phyloP scores from a whole-genome alignment of 2,888 invertebrate species.

The Diarsia dahlii region DNA sequence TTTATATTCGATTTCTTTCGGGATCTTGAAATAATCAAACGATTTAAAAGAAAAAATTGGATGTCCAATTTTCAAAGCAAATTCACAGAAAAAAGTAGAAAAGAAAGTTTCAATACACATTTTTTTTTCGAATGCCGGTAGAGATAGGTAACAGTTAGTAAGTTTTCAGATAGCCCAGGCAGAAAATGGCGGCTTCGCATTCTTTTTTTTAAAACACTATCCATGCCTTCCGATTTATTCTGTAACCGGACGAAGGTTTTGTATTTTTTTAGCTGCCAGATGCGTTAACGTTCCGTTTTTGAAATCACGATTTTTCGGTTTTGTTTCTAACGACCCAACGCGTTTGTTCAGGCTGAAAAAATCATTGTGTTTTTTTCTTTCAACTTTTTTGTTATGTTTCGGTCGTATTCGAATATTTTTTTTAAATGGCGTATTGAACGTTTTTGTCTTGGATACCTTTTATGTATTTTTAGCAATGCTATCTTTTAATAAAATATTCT shows the following conservation, averaged over 20 bases:
- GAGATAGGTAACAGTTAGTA: neutral
- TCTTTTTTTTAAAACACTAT: slow-evolving; percentile 47
- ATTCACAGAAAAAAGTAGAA: neutral
- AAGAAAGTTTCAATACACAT: neutral
- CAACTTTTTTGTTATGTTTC: slow-evolving; percentile 2
- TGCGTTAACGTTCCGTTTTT: slow-evolving; percentile 53
- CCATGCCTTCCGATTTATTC: slow-evolving; percentile 50
- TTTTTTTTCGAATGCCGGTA: neutral
- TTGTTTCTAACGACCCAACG: slow-evolving; percentile 47
- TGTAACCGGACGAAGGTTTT: slow-evolving; percentile 56
- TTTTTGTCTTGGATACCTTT: neutral
- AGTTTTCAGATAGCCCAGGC: neutral
- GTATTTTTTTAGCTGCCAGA: slow-evolving; percentile 51
- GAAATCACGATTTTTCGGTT: slow-evolving; percentile 56
- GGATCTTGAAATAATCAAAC: neutral
- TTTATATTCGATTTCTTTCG: slow-evolving; percentile 4
- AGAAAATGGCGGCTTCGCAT: neutral
- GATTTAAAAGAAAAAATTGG: neutral
- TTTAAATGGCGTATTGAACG: accelerated
- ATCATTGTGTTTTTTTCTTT: slow-evolving; percentile 3
- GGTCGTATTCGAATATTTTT: neutral
- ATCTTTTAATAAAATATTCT: neutral
- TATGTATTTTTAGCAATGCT: neutral
- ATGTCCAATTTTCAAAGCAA: neutral
- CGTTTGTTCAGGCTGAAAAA: slow-evolving; percentile 42